Evolutionary conservation across 2,888 invertebrate species (phyloP), one percentile per base, ranked within the genome.

Genomic region (Tenthredo scrophulariae): DNA sequence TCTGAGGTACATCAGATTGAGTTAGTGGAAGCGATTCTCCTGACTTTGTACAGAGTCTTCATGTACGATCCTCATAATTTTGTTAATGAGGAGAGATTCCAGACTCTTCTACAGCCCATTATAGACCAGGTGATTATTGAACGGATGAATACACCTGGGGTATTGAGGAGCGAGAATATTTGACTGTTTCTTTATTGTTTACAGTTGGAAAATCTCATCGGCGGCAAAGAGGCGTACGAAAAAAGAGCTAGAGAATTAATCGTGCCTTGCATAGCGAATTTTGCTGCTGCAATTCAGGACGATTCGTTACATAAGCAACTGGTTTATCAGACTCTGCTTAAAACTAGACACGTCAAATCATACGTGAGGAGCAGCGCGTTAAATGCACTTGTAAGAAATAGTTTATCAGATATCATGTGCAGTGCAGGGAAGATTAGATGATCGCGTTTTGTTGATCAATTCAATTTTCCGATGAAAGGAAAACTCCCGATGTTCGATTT

Each of bases 241-340:
- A 91, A 93, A 1, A 94, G 97, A 80, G 95, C 96, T 0, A 93
- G 92, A 82, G 94, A 95, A 75, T 92, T 96, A 33, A 93, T 98
- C 50, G 96, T 96, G n/a, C 96, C 97, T 0, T 97, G 97, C 90
- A 95, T 98, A 86, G 96, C 97, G 0, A 96, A 97, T 90, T 96
- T 99, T 89, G 97, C 97, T 0, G 96, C 97, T 15, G 97, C 97
- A 0, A 96, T 96, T 1, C 96, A 96, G 2, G 98, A 98, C 91
- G 98, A 98, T 92, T 96, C 97, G 0, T 93, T 97, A 43, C 98
- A 98, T 97, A 98, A 98, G 91, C 96, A 97, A 89, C 94, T 99
- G 86, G 98, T 98, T 92, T 98, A 98, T 93, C 97, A 98, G 92
- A 96, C 98, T 87, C 93, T 98, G 84, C 94, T 98, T 87, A 99